Conservation (phyloP, 2,113 vertebrate genomes). For the Lepus timidus region DNA sequence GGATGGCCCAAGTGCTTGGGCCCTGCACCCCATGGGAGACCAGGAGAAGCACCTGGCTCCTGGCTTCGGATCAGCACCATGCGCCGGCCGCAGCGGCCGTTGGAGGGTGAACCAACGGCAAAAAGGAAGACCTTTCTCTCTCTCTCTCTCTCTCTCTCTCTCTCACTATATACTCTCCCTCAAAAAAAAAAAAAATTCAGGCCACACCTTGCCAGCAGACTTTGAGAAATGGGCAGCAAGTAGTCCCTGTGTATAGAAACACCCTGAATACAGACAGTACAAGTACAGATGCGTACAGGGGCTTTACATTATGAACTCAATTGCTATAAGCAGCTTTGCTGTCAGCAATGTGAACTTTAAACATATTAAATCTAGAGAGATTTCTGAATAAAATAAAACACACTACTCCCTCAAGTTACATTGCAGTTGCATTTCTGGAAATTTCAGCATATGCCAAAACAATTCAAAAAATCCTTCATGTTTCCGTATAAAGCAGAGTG, state of each 20-base stretch:
- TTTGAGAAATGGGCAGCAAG: not conserved
- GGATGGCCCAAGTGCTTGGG: too few species aligned
- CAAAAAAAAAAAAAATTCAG: not conserved
- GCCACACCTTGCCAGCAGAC: not conserved
- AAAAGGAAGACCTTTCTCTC: too few species aligned
- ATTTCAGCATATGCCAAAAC: constrained; percentile 18
- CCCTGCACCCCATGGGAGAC: too few species aligned
- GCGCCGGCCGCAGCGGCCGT: too few species aligned
- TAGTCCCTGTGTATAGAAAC: not conserved
- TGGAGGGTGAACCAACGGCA: too few species aligned
- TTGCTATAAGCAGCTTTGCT: not conserved
- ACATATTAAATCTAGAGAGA: constrained; percentile 50
- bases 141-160: too few species aligned
- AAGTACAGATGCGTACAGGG: not conserved
- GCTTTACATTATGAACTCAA: not conserved
- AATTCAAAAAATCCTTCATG: constrained; percentile 14
- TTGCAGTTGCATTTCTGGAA: constrained; percentile 50
- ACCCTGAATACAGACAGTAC: not conserved
- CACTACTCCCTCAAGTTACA: constrained; percentile 46
- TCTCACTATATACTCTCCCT: too few species aligned
- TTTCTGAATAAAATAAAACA: constrained; percentile 38
- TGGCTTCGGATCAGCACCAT: too few species aligned
- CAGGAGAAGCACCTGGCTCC: too few species aligned
- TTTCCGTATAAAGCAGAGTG: constrained; percentile 24
- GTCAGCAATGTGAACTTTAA: constrained; percentile 15